phyloP scores from a whole-genome alignment of 2,797 vertebrate species.

The Periparus ater region DNA sequence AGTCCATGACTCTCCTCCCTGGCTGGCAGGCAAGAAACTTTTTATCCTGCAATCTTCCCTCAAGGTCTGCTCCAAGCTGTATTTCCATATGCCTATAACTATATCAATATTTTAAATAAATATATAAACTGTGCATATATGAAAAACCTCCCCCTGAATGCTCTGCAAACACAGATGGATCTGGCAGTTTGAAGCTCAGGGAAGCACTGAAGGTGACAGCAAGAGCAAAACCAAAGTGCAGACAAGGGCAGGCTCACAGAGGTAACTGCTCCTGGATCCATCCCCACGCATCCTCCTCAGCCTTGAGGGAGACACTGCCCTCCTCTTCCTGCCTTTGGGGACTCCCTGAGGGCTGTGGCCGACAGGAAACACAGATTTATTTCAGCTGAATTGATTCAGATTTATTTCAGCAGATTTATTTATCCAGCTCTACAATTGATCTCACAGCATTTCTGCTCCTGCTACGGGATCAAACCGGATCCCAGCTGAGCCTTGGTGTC shows the following conservation, averaged over 20 bases:
- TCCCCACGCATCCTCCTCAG: neutral
- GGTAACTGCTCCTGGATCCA: neutral
- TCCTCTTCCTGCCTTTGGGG: neutral
- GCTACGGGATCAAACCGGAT: neutral
- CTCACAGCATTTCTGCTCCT: neutral
- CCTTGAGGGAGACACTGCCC: neutral
- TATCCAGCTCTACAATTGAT: neutral
- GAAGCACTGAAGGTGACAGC: neutral
- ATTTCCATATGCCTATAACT: neutral
- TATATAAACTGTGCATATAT: accelerated
- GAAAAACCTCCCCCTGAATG: neutral
- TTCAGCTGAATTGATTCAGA: neutral
- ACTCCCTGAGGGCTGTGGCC: accelerated
- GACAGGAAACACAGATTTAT: neutral
- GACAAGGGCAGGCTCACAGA: accelerated
- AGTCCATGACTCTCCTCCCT: neutral
- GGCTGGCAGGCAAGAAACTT: neutral
- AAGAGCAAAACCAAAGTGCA: accelerated
- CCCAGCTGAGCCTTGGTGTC: neutral
- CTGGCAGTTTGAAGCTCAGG: neutral
- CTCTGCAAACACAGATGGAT: neutral
- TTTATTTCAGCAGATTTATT: neutral
- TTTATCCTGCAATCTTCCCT: neutral
- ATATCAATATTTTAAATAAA: neutral
- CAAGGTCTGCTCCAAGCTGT: neutral